phyloP scores from a whole-genome alignment of 2,113 vertebrate genomes.

The Aphyosemion australe region DNA sequence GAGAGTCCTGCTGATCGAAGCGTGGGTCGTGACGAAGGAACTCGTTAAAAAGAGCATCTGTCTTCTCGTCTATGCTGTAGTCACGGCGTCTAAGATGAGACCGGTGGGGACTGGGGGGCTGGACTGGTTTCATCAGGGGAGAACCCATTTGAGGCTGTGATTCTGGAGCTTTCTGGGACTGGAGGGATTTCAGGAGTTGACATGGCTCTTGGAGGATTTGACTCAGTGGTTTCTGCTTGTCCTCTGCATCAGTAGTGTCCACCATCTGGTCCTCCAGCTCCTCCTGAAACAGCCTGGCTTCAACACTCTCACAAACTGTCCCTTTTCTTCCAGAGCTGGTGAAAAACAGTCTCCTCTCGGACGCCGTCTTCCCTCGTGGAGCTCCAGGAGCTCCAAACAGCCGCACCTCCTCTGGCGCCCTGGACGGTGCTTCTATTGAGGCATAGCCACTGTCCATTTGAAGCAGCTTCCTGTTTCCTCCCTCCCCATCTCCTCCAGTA shows the following conservation, averaged over 20 bases:
- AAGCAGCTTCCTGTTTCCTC: constrained; percentile 87
- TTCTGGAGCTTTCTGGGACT: constrained; percentile 55
- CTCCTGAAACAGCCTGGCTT: constrained; percentile 77
- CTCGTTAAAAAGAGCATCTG: constrained; percentile 93
- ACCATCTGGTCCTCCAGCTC: constrained; percentile 79
- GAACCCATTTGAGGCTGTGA: constrained; percentile 43
- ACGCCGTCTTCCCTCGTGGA: constrained; percentile 83
- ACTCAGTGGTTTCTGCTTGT: constrained; percentile 38
- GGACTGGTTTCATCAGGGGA: constrained; percentile 38
- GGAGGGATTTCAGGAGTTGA: constrained; percentile 36
- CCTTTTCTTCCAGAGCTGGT: constrained; percentile 87
- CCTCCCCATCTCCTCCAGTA: constrained; percentile 77
- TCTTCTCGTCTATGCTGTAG: constrained; percentile 98
- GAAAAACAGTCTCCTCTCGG: constrained; percentile 88
- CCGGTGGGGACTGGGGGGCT: constrained; percentile 52
- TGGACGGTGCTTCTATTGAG: constrained; percentile 92
- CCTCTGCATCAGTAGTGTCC: constrained; percentile 14
- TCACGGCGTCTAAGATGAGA: constrained; percentile 83
- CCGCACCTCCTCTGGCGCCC: constrained; percentile 82
- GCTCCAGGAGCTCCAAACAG: constrained; percentile 73
- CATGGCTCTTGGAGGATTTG: constrained; percentile 48
- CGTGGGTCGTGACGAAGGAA: constrained; percentile 94
- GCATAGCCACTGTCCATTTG: constrained; percentile 99
- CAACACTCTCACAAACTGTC: constrained; percentile 89
- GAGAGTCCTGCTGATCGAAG: constrained; percentile 87